These are phyloP conservation scores for Boleophthalmus pectinirostris DNA, from an alignment of 2,113 vertebrate genomes.

Conservation along the genomic window DNA sequence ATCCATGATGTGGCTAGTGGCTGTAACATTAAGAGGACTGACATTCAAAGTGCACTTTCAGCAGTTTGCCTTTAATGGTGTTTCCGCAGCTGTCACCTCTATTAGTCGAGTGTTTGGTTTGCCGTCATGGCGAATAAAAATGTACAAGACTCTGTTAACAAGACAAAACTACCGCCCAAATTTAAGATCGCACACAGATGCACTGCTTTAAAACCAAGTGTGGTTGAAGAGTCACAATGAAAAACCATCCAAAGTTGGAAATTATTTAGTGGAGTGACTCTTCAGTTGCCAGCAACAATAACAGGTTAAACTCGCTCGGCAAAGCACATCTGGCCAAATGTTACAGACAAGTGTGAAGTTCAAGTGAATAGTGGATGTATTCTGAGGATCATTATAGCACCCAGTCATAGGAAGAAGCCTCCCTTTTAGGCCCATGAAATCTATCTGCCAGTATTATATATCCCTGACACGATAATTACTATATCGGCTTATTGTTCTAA, in stretches of 20 bases:
- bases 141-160: background rate
- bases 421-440: too few relatives aligned
- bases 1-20: background rate
- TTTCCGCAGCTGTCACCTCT: background rate
- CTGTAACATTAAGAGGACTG: background rate
- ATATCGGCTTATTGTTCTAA: too few relatives aligned
- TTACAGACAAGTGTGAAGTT: too few relatives aligned
- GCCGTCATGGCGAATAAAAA: background rate
- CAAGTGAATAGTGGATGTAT: too few relatives aligned
- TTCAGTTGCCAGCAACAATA: background rate
- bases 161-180: background rate
- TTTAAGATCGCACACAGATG: background rate
- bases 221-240: background rate
- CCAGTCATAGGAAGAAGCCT: too few relatives aligned
- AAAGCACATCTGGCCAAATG: too few relatives aligned
- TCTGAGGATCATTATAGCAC: too few relatives aligned
- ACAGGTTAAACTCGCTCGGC: background rate
- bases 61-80: background rate
- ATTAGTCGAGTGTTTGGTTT: slow-evolving; percentile 1
- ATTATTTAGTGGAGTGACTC: background rate
- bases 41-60: background rate
- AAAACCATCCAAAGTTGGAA: background rate
- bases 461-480: too few relatives aligned
- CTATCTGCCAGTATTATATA: too few relatives aligned
- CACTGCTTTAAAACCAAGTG: background rate